Evolutionary conservation across 2,113 vertebrate species (phyloP), one percentile per base, ranked within the genome.

Genomic region (Catharus minimus): DNA sequence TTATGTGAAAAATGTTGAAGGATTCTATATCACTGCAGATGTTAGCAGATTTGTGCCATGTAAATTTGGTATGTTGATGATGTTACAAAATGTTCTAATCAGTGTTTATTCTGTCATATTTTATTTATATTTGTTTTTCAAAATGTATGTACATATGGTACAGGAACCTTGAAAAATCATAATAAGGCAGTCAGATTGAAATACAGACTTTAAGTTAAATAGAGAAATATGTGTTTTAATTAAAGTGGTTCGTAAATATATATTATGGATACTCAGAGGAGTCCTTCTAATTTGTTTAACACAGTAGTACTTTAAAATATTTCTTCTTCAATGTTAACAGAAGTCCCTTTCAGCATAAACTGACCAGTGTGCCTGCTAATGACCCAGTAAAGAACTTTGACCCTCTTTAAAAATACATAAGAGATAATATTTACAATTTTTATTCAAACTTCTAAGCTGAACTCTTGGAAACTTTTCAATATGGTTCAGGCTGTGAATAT

Each of bases 11-110:
- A 57, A 75, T 38, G 30, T 73, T 84, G 73, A 44, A 13, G 30
- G n/a, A 56, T 73, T 96, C 84, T 87, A 24, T 68, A 87, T 85
- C 62, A 68, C 46, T 86, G 72, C 92, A 68, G 85, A 78, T 53
- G 78, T 78, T 90, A 53, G 66, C 32, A 91, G 32, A 89, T 93
- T 69, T 65, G 49, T 36, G 7, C 47, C 82, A 27, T 93, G 61
- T 10, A 44, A 79, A 89, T 86, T 64, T 1, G 15, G 3, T 43
- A 72, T 80, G 74, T 30, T 60, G 83, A 91, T 73, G 73, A 77
- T 71, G 12, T 91, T 93, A 69, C 47, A 46, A 71, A 88, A 84
- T 68, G 56, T 71, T 84, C 39, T 61, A 64, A 65, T 83, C 52
- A 32, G 38, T 82, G 57, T 91, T 86, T 93, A 28, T 81, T 88